Evolutionary conservation across 2,113 vertebrate species (phyloP).

Genomic region (Glaucomys volans): DNA sequence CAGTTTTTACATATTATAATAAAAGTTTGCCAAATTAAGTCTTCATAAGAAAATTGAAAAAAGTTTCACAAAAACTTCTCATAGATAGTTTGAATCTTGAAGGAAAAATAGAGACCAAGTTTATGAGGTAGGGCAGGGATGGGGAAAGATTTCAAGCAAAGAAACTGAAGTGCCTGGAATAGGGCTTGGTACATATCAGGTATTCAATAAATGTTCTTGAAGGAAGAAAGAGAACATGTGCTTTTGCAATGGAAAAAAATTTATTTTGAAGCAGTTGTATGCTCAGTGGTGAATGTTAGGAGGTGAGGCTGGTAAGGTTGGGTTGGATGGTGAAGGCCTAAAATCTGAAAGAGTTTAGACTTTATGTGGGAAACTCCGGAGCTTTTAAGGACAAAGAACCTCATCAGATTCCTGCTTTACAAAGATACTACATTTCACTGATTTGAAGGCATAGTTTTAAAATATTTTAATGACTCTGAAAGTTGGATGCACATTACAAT

Average conservation of each 20-base stretch:
- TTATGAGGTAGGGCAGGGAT: neutral
- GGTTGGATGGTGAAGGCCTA: neutral
- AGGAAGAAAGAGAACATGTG: conserved; percentile 2
- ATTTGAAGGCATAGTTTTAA: neutral
- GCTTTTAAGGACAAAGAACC: conserved; percentile 7
- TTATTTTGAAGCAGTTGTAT: neutral
- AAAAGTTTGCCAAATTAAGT: neutral
- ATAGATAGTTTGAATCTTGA: neutral
- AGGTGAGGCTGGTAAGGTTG: neutral
- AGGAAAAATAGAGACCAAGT: neutral
- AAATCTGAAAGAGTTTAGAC: neutral
- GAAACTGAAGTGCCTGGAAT: neutral
- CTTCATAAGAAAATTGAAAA: neutral
- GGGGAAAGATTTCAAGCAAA: neutral
- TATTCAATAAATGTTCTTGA: neutral
- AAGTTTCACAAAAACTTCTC: neutral
- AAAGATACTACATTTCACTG: neutral
- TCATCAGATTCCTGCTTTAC: conserved; percentile 15
- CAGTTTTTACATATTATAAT: neutral
- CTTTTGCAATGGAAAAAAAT: neutral
- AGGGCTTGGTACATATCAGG: neutral
- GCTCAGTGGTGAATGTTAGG: neutral
- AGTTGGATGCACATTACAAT: neutral
- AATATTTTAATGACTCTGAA: conserved; percentile 29
- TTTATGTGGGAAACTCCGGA: neutral